Conservation (phyloP, 2,888 invertebrate genomes). For the Aricia artaxerxes region DNA sequence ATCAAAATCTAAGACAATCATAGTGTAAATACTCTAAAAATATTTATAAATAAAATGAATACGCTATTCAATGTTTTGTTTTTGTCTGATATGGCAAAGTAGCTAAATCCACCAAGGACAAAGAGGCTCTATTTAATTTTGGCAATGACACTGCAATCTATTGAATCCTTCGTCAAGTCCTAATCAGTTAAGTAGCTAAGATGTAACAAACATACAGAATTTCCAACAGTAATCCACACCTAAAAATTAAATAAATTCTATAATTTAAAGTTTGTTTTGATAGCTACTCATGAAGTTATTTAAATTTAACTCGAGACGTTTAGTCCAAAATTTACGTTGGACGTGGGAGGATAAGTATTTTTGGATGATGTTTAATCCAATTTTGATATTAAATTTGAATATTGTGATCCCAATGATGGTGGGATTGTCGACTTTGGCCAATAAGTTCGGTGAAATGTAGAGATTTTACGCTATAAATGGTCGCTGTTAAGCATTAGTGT, state of each 20-base stretch:
- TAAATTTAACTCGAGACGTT: not conserved
- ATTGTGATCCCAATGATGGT: not conserved
- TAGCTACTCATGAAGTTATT: not conserved
- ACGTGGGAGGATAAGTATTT: conserved; percentile 9
- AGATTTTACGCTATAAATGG: not conserved
- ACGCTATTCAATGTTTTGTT: no score
- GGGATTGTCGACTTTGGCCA: not conserved
- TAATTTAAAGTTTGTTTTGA: not conserved
- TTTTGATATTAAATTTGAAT: conserved; percentile 9
- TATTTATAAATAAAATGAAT: no score
- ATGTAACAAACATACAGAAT: no score
- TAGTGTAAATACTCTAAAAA: no score
- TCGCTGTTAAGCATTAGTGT: no score
- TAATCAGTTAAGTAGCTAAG: no score
- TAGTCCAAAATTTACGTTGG: not conserved
- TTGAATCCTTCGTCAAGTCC: no score
- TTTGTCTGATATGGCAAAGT: no score
- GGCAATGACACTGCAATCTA: no score
- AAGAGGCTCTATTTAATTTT: no score
- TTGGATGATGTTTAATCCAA: conserved; percentile 7
- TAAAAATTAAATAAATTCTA: not conserved
- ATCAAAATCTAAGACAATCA: no score
- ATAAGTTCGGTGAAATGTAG: not conserved
- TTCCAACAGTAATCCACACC: not conserved
- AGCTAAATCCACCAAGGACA: no score